phyloP scores from a whole-genome alignment of 1,140 invertebrate species.

The Bombus soroeensis region DNA sequence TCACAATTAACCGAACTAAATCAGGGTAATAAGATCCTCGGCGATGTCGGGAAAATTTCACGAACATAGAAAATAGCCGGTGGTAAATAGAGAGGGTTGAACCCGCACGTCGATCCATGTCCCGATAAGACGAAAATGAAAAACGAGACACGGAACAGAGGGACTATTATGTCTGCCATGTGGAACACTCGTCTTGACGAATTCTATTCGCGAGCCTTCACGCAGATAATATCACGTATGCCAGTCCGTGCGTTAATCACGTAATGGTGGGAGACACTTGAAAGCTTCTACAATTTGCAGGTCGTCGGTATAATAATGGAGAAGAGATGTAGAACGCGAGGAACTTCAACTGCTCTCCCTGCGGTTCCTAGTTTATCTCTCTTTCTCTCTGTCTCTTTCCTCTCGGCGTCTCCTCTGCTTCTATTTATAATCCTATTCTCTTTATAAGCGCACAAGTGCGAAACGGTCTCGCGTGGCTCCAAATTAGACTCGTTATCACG shows the following conservation, averaged over 20 bases:
- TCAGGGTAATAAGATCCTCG: neutral
- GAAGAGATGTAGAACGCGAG: conserved; percentile 45
- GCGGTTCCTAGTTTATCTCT: neutral
- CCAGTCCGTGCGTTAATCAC: conserved; percentile 56
- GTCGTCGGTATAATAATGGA: conserved; percentile 63
- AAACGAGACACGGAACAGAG: conserved; percentile 42
- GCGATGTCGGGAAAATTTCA: neutral
- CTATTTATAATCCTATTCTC: conserved; percentile 72
- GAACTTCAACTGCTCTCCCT: conserved; percentile 27
- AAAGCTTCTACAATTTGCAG: conserved; percentile 59
- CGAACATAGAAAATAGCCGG: neutral
- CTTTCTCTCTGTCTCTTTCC: conserved; percentile 15
- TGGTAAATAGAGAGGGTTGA: neutral
- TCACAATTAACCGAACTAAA: neutral
- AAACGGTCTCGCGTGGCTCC: conserved; percentile 49
- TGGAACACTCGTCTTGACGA: conserved; percentile 30
- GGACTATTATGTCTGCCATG: conserved; percentile 19
- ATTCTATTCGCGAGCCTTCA: conserved; percentile 33
- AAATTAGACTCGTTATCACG: conserved; percentile 66
- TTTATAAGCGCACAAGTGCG: conserved; percentile 67
- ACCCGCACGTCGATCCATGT: neutral
- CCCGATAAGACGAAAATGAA: conserved; percentile 50
- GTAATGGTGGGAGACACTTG: conserved; percentile 49
- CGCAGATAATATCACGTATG: conserved; percentile 54
- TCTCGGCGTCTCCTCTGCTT: conserved; percentile 29